These are phyloP conservation scores for Prinia subflava DNA, from an alignment of 2,113 vertebrate species.

Conservation along the genomic window DNA sequence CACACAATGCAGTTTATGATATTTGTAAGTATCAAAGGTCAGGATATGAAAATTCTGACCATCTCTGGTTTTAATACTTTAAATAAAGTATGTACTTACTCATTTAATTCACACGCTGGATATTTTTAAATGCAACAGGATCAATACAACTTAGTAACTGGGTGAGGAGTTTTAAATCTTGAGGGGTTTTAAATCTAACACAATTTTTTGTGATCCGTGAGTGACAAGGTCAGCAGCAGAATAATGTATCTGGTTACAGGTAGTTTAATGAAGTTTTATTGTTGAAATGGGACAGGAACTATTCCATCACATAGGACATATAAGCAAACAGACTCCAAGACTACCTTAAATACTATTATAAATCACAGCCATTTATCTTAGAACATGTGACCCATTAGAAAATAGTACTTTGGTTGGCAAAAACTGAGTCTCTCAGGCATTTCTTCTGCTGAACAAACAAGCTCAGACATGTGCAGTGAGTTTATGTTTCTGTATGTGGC, in stretches of 20 bases:
- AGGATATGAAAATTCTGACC: neutral
- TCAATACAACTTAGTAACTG: neutral
- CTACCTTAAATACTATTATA: neutral
- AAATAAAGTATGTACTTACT: neutral
- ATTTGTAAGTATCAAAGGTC: neutral
- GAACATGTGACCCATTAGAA: neutral
- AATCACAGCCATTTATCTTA: neutral
- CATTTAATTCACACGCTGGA: neutral
- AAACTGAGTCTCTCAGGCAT: neutral
- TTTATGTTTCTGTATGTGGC: neutral
- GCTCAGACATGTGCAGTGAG: neutral
- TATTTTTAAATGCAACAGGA: neutral
- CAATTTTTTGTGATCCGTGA: neutral
- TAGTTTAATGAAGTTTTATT: constrained; percentile 63
- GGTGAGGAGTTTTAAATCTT: neutral
- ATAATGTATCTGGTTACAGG: neutral
- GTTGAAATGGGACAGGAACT: neutral
- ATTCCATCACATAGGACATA: neutral
- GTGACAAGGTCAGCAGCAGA: neutral
- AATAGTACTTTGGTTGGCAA: constrained; percentile 24
- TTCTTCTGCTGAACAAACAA: constrained; percentile 25
- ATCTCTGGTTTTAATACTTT: neutral
- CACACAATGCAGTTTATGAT: neutral
- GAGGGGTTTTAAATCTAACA: neutral
- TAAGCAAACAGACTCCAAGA: neutral